Conservation (phyloP, 2,888 invertebrate genomes). For the Cistogaster globosa region DNA sequence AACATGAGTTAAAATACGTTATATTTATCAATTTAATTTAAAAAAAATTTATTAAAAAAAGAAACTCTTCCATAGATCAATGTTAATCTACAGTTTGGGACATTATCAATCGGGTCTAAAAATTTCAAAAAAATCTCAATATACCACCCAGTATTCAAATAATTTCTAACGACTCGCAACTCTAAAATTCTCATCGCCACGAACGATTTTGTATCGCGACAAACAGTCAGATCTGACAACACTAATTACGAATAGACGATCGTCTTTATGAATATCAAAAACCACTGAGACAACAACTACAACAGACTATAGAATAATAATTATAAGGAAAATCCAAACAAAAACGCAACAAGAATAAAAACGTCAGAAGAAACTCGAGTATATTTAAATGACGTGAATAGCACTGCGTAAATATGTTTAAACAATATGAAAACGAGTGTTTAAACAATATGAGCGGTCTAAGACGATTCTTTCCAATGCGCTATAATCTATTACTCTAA, state of each 20-base stretch:
- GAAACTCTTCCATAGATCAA: too few species aligned
- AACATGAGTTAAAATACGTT: too few species aligned
- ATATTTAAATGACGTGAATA: conserved; percentile 54
- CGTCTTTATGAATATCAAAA: conserved; percentile 41
- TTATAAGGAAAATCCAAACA: conserved; percentile 12
- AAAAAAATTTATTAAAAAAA: too few species aligned
- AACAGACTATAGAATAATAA: conserved; percentile 7
- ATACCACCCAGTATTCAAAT: too few species aligned
- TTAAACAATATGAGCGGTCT: background rate
- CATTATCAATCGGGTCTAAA: too few species aligned
- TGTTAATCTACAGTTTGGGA: too few species aligned
- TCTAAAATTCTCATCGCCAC: too few species aligned
- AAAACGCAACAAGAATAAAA: conserved; percentile 40
- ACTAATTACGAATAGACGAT: conserved; percentile 6
- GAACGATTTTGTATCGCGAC: too few species aligned
- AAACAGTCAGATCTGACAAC: too few species aligned
- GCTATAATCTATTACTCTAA: background rate
- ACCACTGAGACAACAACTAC: conserved; percentile 26
- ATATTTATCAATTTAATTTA: too few species aligned
- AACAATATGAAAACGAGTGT: background rate
- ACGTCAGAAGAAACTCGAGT: conserved; percentile 65
- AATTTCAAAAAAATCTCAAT: too few species aligned
- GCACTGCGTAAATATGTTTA: conserved; percentile 1
- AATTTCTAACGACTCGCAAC: too few species aligned
- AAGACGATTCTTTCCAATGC: background rate